A percentile compares a stretch with the other conserved stretches of the same genome.
Evolutionary conservation across 2,888 invertebrate genomes (phyloP).

Genomic region (Eilema sororculum): DNA sequence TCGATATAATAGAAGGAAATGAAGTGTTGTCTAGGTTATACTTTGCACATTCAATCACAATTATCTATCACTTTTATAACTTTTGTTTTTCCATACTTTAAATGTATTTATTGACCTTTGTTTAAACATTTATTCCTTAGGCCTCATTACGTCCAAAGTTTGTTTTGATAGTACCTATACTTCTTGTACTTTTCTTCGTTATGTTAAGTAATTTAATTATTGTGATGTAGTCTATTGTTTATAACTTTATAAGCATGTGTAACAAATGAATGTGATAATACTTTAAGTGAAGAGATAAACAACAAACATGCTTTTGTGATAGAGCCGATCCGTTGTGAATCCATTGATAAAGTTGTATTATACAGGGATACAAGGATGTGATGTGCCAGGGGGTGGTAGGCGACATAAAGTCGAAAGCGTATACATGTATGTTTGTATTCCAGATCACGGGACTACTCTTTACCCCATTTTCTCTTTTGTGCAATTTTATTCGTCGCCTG

Average conservation of each 20-base stretch:
- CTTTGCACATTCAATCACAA: no score
- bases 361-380: neutral
- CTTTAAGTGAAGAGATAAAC: neutral
- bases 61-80: no score
- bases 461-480: conserved; percentile 13
- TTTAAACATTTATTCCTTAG: neutral
- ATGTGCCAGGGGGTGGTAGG: conserved; percentile 12
- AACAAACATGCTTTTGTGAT: neutral
- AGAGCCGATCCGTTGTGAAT: neutral
- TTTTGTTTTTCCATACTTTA: neutral
- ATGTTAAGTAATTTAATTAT: neutral
- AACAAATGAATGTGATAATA: neutral
- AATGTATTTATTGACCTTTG: neutral
- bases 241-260: neutral
- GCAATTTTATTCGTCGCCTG: conserved; percentile 4
- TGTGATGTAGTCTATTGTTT: conserved; percentile 1
- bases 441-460: conserved; percentile 20
- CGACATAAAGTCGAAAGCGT: conserved; percentile 19
- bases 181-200: neutral
- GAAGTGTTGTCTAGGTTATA: no score
- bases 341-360: conserved; percentile 22
- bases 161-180: neutral
- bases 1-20: no score
- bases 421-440: conserved; percentile 8
- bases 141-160: neutral